Conservation (phyloP, 2,888 invertebrate species). For the Peribatodes rhomboidaria region DNA sequence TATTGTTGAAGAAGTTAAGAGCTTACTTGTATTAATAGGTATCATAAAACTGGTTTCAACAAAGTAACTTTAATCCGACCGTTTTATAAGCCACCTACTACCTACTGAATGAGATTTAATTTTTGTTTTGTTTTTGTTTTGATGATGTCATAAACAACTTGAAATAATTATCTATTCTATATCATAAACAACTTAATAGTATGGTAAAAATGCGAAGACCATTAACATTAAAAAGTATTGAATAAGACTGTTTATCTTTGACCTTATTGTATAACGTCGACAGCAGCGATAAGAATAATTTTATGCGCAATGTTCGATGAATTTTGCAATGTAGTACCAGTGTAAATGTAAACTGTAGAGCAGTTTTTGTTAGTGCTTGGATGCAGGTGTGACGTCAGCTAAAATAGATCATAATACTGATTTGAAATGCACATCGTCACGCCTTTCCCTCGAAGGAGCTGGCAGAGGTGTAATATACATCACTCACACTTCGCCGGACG, state of each 20-base stretch:
- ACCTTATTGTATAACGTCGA: neutral
- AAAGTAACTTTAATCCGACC: neutral
- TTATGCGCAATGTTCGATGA: slow-evolving; percentile 2
- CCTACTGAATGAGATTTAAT: too few species aligned
- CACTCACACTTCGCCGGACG: too few species aligned
- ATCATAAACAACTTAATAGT: neutral
- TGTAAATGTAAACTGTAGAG: neutral
- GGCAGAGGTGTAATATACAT: neutral
- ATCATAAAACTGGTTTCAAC: neutral
- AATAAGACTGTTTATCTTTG: neutral
- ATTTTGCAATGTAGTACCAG: slow-evolving; percentile 7
- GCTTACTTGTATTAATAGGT: too few species aligned
- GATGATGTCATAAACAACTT: too few species aligned
- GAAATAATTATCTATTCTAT: too few species aligned
- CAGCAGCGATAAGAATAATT: neutral
- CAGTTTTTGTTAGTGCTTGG: neutral
- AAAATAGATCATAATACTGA: slow-evolving; percentile 1
- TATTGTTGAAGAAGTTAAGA: too few species aligned
- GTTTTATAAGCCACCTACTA: too few species aligned
- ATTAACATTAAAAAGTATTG: neutral
- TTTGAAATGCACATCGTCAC: neutral
- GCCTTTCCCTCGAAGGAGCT: too few species aligned
- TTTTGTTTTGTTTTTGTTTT: neutral
- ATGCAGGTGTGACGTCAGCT: slow-evolving; percentile 4
- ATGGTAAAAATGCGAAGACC: neutral